Conservation (phyloP, 2,113 vertebrate genomes). For the Ascaphus truei region DNA sequence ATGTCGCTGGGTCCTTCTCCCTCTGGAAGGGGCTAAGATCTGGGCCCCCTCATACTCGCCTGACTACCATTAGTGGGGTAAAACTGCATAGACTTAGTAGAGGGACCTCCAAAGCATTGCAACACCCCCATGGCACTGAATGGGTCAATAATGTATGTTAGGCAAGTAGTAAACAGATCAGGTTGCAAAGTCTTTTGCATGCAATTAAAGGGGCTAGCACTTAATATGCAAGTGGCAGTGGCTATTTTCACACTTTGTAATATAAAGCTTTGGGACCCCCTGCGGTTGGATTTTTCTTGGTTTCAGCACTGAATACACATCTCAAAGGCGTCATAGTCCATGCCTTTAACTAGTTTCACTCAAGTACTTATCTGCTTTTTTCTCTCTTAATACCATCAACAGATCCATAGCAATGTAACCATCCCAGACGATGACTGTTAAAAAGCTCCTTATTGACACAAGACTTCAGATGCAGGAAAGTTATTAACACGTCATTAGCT, state of each 20-base stretch:
- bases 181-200: neutral
- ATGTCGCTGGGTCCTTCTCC: no score
- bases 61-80: no score
- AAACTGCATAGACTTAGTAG: no score
- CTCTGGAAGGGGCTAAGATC: no score
- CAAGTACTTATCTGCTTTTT: neutral
- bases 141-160: neutral
- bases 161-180: neutral
- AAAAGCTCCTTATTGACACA: neutral
- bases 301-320: neutral
- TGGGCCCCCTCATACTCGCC: no score
- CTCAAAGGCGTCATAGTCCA: neutral
- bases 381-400: neutral
- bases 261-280: neutral
- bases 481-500: neutral
- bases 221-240: slow-evolving; percentile 5
- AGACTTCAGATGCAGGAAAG: neutral
- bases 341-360: neutral
- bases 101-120: no score
- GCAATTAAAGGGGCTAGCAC: neutral
- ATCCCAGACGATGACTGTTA: neutral
- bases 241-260: neutral
- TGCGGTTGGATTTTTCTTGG: neutral
- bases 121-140: neutral
- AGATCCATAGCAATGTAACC: neutral